phyloP scores from a whole-genome alignment of 1,140 invertebrate species.

The Pemphigus obesinymphae region DNA sequence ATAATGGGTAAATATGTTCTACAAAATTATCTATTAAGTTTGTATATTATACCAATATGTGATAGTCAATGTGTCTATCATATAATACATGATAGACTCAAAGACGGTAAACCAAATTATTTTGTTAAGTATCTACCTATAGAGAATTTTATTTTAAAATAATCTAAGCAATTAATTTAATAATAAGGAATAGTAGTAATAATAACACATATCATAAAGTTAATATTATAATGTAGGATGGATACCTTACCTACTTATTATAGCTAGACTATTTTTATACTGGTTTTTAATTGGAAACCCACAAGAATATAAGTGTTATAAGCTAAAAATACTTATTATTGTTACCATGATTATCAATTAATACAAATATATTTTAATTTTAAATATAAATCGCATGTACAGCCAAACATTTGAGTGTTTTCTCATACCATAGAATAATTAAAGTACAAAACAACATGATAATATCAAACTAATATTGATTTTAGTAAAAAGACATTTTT shows the following conservation, averaged over 20 bases:
- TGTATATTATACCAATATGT: constrained; percentile 1
- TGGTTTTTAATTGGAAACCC: not conserved
- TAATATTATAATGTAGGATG: no score
- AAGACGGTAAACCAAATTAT: not conserved
- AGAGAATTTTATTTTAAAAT: not conserved
- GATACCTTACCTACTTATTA: no score
- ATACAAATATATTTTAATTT: constrained; percentile 9
- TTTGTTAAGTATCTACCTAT: not conserved
- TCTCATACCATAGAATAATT: no score
- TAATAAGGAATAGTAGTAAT: not conserved
- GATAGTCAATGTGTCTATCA: not conserved
- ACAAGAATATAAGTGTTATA: not conserved
- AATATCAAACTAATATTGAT: no score
- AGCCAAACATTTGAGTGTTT: not conserved
- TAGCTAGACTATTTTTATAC: no score
- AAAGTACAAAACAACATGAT: no score
- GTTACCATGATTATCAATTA: constrained; percentile 1
- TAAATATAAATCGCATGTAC: not conserved
- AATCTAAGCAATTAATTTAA: not conserved
- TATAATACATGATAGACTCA: not conserved
- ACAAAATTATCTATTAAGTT: not conserved
- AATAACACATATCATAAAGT: not conserved
- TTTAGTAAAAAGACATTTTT: no score
- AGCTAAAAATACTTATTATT: not conserved
- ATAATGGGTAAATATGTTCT: not conserved